Conservation (phyloP, 2,888 invertebrate genomes). For the Lacanobia wlatinum region DNA sequence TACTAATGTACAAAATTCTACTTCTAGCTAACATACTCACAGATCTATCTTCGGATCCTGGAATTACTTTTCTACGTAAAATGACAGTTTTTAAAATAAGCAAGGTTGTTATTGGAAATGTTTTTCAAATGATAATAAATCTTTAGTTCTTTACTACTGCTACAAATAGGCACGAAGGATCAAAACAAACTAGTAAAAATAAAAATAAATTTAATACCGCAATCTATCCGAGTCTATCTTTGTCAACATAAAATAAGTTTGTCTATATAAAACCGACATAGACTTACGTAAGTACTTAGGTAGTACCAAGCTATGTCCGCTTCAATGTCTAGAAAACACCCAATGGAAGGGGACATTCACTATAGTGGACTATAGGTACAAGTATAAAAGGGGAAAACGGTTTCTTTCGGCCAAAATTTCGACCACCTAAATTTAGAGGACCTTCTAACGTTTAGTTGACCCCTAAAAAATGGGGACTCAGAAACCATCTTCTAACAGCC, state of each 20-base stretch:
- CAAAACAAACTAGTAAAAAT: constrained; percentile 34
- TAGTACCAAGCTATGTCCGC: constrained; percentile 24
- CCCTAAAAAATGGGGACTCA: too few relatives aligned
- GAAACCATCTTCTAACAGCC: too few relatives aligned
- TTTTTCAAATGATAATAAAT: background rate
- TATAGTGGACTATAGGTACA: background rate
- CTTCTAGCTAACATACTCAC: too few relatives aligned
- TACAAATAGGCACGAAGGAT: background rate
- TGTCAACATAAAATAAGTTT: constrained; percentile 28
- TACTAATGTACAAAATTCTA: too few relatives aligned
- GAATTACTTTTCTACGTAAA: too few relatives aligned
- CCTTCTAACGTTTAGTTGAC: too few relatives aligned
- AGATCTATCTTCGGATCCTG: too few relatives aligned
- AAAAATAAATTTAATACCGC: background rate
- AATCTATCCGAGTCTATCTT: background rate
- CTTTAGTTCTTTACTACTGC: background rate
- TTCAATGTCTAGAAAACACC: constrained; percentile 46
- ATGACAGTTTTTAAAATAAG: too few relatives aligned
- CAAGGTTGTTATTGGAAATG: background rate
- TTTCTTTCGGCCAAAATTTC: too few relatives aligned
- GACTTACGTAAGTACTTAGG: constrained; percentile 25
- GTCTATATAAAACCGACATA: background rate
- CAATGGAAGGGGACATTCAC: constrained; percentile 5
- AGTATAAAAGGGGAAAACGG: too few relatives aligned
- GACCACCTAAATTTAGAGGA: too few relatives aligned